Base-by-base conservation (phyloP, 2,797 vertebrate species). In the Ctenochaetus hawaiiensis region DNA sequence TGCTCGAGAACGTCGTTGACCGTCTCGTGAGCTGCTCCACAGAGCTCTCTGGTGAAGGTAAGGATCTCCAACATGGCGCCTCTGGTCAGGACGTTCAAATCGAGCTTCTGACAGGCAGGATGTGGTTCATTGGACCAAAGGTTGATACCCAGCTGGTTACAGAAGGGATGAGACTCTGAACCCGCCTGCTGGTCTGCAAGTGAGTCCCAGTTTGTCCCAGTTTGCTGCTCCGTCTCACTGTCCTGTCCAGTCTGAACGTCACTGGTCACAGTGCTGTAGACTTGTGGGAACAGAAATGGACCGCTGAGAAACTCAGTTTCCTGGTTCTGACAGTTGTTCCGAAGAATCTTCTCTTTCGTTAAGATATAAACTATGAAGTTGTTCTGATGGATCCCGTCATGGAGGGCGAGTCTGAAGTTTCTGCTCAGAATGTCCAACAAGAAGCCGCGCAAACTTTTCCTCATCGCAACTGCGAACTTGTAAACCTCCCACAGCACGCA, bases 1-100 rank as follows among this genome's bases (percentile, higher is more conserved):
- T 87, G 88, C 47, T 86, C 75, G 0, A 90, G 73, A 34, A 90
- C 5, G 20, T 90, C 86, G 0, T 60, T 75, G 0, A 84, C 68
- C 0, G 37, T 16, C 0, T 66, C 14, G 0, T 8, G 56, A 22
- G 54, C 17, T 0, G 7, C 18, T 0, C 86, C 74, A 4, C 81
- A 84, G 30, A 90, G 59, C 54, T 70, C 30, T 23, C 76, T 58
- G 16, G 54, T 16, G 0, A 87, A 58, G 20, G 2, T n/a, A 12
- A 83, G 44, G 1, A 80, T 49, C 22, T 90, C 88, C 0, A 86
- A 2, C 34, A 78, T n/a, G 0, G 75, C 75, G 0, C 84, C 85
- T 0, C 10, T 41, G 1, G 84, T 88, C 11, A 90, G 37, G n/a
- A 1, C 1, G 1, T 10, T 16, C 75, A 90, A 20, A 39, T 81